Evolutionary conservation across 2,113 vertebrate species (phyloP).

Genomic region (Acrocephalus arundinaceus): DNA sequence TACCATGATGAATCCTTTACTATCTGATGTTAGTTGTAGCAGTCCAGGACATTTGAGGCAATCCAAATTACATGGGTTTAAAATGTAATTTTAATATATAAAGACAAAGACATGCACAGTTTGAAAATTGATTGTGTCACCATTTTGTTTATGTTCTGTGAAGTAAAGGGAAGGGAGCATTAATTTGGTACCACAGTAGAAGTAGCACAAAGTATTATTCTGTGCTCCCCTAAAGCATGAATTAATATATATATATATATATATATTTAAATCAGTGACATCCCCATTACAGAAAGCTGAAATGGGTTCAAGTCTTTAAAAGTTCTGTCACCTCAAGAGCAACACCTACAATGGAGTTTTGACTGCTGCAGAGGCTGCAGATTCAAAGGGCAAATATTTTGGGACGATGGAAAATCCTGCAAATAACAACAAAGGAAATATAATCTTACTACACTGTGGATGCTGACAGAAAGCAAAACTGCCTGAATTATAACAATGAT

Average conservation of each 20-base stretch:
- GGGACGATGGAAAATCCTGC: neutral
- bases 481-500: conserved; percentile 53
- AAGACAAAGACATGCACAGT: neutral
- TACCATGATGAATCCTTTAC: neutral
- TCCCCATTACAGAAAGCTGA: neutral
- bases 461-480: conserved; percentile 56
- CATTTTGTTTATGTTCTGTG: neutral
- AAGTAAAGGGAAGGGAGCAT: neutral
- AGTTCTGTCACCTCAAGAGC: neutral
- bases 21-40: neutral
- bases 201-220: neutral
- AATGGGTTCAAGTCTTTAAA: neutral
- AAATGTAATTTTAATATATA: neutral
- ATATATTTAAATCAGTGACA: neutral
- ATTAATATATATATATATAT: neutral
- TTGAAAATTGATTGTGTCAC: neutral
- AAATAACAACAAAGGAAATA: conserved; percentile 33
- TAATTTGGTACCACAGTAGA: neutral
- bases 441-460: conserved; percentile 1
- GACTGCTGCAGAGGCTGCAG: neutral
- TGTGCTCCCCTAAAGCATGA: neutral
- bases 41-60: neutral
- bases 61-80: neutral
- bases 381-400: neutral
- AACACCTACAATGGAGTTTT: neutral